Base-by-base conservation (phyloP, 2,888 invertebrate species). In the Epirrhoe tristata region DNA sequence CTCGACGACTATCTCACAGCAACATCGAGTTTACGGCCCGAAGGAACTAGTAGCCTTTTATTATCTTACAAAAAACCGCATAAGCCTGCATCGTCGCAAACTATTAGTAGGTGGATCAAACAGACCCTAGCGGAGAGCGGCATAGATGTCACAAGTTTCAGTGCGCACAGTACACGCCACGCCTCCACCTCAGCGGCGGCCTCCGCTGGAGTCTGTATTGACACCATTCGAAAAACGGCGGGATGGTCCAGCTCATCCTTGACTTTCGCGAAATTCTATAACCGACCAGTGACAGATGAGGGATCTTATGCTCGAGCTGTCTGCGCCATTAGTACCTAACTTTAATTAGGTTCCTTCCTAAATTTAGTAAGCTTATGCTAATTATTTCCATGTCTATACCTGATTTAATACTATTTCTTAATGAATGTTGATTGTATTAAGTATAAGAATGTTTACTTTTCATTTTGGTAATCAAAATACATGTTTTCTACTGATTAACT, bases 241-340 rank as follows among this genome's bases (percentile, higher is more conserved):
- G 69, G 72, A 8, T 73, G 70, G 67, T 50, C 72, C 12, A 65
- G 14, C 46, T 63, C 63, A 1, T 72, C 72, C 0, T 32, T 12
- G 6, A 58, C 65, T 0, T 72, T 70, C 46, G 68, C 66, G 6
- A 56, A 34, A n/a, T 69, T 67, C 31, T 51, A 51, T 31, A 51
- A 51, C 8, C 51, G 51, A 7, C 51, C 51, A 5, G 1, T 51
- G 17, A 3, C 6, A 10, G 51, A 51, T 24, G 51, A 51, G 10
- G 31, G 24, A 1, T 10, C 10, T 12, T 51, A 17, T 31, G 51
- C 51, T 51, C 8, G 51, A 5, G 32, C 53, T 1, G 53, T 53
- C n/a, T 39, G 7, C 10, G 36, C 10, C n/a, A 46, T 6, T 14
- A 46, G 46, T 46, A 46, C n/a, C 36, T 39, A 39, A 39, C 10